Percentiles rank a stretch among this genome's conserved stretches.
phyloP scores from a whole-genome alignment of 2,113 vertebrate genomes.

The Pelobates fuscus region DNA sequence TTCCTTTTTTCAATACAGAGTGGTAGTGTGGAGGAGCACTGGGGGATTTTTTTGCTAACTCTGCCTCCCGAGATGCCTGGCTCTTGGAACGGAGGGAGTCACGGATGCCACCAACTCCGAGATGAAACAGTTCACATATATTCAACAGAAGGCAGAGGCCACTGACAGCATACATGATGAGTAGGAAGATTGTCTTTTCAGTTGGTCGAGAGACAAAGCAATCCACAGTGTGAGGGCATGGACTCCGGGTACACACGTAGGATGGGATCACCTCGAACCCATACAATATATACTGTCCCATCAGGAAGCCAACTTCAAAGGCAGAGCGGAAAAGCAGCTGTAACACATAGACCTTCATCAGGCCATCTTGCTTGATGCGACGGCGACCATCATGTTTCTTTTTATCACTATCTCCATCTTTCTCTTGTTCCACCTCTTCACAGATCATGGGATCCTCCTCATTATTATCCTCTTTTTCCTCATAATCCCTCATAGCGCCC shows the following conservation, averaged over 20 bases:
- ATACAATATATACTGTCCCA: slow-evolving; percentile 82
- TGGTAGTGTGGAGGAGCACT: slow-evolving; percentile 78
- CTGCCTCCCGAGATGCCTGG: fast-evolving
- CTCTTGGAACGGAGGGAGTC: slow-evolving; percentile 68
- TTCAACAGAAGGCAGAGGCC: slow-evolving; percentile 83
- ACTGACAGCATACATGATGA: slow-evolving; percentile 84
- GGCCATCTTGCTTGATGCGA: slow-evolving; percentile 79
- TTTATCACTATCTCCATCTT: slow-evolving; percentile 61
- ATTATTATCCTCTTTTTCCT: slow-evolving; percentile 78
- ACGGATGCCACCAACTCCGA: slow-evolving; percentile 74
- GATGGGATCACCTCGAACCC: slow-evolving; percentile 77
- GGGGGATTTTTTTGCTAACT: slow-evolving; percentile 59
- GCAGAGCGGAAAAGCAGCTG: slow-evolving; percentile 76
- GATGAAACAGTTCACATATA: slow-evolving; percentile 78
- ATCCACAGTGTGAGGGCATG: slow-evolving; percentile 83
- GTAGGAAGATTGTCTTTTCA: slow-evolving; percentile 86
- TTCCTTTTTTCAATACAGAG: slow-evolving; percentile 72
- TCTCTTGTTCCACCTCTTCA: slow-evolving; percentile 76
- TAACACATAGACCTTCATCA: slow-evolving; percentile 83
- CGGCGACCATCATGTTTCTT: slow-evolving; percentile 78
- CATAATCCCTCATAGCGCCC: slow-evolving; percentile 72
- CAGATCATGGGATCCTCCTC: slow-evolving; percentile 88
- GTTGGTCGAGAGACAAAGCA: slow-evolving; percentile 89
- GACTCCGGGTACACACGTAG: slow-evolving; percentile 77
- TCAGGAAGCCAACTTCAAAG: slow-evolving; percentile 80